Base-by-base conservation (phyloP, 2,888 invertebrate genomes). In the Elgonia sp. region DNA sequence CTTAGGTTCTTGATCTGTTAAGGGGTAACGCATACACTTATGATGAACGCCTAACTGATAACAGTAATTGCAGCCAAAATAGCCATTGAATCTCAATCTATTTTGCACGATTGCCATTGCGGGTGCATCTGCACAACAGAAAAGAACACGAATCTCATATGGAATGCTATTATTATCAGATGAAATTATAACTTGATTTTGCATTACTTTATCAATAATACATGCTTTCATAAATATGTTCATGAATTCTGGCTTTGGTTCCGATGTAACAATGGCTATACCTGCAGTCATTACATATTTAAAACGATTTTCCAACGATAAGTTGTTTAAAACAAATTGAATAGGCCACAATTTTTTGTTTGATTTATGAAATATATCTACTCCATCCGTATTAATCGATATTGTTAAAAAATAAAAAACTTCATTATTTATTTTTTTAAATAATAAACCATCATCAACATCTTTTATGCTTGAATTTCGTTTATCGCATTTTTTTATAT, bases 261-360 rank as follows among this genome's bases (percentile, higher is more conserved):
- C 80, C 18, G 18, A 29, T 14, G 60, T 85, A n/a, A 85, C 85
- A 42, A 85, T 21, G 6, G 39, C 37, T 29, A 85, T 16, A 6
- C 80, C 85, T 5, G 80, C 80, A 5, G 40, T 21, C 57, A 85
- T 60, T 39, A 80, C 53, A 37, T 67, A 73, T 60, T 85, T 80
- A 37, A 14, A 85, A 65, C 85, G 79, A 4, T 14, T 53, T 16
- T 84, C 16, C 6, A 14, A 0, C 18, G 85, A 39, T 20, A 85
- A 69, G 12, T 85, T 75, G 42, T 85, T 85, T 14, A 80, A 69
- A 46, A 84, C 39, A n/a, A 84, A 77, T 65, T 84, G 84, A 21
- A 84, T 70, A 0, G 84, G 72, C 84, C 84, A 84, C 7, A 84
- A 39, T 62, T 84, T 84, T 39, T 21, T 62, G 4, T 77, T 55